These are phyloP conservation scores for Pyrgilauda ruficollis DNA, from an alignment of 2,113 vertebrate genomes.

Conservation along the genomic window DNA sequence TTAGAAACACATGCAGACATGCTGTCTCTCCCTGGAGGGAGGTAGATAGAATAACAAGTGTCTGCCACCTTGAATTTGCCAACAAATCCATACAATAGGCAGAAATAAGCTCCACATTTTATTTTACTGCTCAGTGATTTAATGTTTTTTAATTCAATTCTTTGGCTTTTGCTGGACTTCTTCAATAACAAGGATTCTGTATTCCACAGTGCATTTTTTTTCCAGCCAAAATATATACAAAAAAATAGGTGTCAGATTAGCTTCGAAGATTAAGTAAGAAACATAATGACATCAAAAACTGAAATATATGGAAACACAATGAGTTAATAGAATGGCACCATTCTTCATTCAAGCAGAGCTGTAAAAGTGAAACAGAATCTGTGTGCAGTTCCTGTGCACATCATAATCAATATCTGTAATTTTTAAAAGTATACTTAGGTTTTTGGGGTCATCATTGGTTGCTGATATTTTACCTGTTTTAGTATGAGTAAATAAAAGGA, in stretches of 20 bases:
- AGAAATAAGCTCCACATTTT: neutral
- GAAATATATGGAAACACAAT: neutral
- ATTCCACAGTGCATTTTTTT: neutral
- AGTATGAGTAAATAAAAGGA: neutral
- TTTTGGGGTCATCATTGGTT: neutral
- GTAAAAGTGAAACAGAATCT: neutral
- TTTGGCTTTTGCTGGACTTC: neutral
- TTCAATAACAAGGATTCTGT: neutral
- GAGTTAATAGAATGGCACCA: neutral
- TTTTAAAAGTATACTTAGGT: neutral
- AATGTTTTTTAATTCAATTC: neutral
- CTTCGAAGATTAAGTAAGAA: neutral
- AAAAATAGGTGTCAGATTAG: neutral
- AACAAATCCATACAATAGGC: neutral
- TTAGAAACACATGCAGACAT: conserved; percentile 1
- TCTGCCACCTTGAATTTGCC: neutral
- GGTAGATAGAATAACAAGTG: neutral
- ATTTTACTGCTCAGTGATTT: neutral
- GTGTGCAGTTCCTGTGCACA: neutral
- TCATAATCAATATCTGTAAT: neutral
- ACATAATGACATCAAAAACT: neutral
- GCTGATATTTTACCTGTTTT: neutral
- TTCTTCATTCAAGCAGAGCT: neutral
- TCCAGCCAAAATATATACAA: neutral
- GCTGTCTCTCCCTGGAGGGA: neutral